Evolutionary conservation across 2,113 vertebrate genomes (phyloP).

Genomic region (Antechinus stuartii): DNA sequence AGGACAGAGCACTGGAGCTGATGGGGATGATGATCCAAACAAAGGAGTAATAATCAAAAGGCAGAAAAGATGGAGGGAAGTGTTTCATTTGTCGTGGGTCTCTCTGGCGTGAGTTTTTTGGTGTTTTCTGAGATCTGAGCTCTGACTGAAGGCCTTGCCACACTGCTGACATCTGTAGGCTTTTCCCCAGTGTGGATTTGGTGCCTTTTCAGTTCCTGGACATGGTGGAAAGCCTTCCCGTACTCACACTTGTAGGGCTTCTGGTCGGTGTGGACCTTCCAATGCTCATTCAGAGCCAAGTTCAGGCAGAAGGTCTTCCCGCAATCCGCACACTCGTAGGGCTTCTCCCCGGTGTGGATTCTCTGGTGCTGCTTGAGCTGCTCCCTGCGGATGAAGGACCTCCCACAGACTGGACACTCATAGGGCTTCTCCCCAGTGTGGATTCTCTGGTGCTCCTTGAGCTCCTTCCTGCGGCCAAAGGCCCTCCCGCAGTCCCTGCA

Average conservation of each 20-base stretch:
- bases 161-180: constrained; percentile 47
- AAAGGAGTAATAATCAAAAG: too few relatives aligned
- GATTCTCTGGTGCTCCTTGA: constrained; percentile 18
- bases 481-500: too few relatives aligned
- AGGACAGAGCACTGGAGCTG: too few relatives aligned
- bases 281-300: constrained; percentile 27
- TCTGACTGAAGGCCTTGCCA: constrained; percentile 51
- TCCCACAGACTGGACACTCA: constrained; percentile 35
- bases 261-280: too few relatives aligned
- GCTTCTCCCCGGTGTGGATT: constrained; percentile 51
- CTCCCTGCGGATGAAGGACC: constrained; percentile 42
- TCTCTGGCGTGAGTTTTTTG: constrained; percentile 38
- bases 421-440: constrained; percentile 63
- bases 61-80: too few relatives aligned
- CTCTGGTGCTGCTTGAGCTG: not conserved
- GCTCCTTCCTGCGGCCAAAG: too few relatives aligned
- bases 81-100: constrained; percentile 58
- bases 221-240: constrained; percentile 46
- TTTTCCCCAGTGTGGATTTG: constrained; percentile 54
- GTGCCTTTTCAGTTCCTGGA: constrained; percentile 53
- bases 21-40: too few relatives aligned
- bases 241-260: not conserved
- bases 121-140: constrained; percentile 46
- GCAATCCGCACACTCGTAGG: constrained; percentile 32
- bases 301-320: constrained; percentile 34